phyloP scores from a whole-genome alignment of 2,888 invertebrate genomes.

The Shargacucullia verbasci region DNA sequence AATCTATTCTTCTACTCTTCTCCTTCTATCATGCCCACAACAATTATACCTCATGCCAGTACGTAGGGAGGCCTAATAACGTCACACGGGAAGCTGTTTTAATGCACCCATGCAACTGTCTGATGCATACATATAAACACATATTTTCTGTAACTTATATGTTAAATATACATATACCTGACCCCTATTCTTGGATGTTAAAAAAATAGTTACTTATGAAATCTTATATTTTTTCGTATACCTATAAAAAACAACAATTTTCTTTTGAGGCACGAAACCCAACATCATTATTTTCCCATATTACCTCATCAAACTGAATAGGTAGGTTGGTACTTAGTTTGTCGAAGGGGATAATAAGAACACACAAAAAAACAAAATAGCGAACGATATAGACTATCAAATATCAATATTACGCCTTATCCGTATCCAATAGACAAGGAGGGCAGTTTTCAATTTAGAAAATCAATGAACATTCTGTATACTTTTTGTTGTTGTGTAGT shows the following conservation, averaged over 20 bases:
- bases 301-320: conserved; percentile 44
- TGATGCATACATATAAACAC: too few species aligned
- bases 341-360: conserved; percentile 14
- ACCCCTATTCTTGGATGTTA: too few species aligned
- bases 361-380: conserved; percentile 23
- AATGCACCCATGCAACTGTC: too few species aligned
- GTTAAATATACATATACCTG: too few species aligned
- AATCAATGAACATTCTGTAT: conserved; percentile 19
- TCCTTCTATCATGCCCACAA: too few species aligned
- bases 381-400: conserved; percentile 17
- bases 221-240: conserved; percentile 9
- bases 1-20: too few species aligned
- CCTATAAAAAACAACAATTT: conserved; percentile 23
- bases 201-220: too few species aligned
- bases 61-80: too few species aligned
- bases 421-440: conserved; percentile 20
- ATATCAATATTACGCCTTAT: conserved; percentile 40
- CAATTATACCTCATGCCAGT: too few species aligned
- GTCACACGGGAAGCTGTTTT: too few species aligned
- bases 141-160: too few species aligned
- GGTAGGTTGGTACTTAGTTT: conserved; percentile 12
- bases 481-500: conserved; percentile 28
- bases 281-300: conserved; percentile 24
- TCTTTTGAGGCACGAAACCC: conserved; percentile 8
- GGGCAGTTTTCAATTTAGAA: conserved; percentile 48